Base-by-base conservation (phyloP, 2,113 vertebrate genomes). In the Pyrgilauda ruficollis region DNA sequence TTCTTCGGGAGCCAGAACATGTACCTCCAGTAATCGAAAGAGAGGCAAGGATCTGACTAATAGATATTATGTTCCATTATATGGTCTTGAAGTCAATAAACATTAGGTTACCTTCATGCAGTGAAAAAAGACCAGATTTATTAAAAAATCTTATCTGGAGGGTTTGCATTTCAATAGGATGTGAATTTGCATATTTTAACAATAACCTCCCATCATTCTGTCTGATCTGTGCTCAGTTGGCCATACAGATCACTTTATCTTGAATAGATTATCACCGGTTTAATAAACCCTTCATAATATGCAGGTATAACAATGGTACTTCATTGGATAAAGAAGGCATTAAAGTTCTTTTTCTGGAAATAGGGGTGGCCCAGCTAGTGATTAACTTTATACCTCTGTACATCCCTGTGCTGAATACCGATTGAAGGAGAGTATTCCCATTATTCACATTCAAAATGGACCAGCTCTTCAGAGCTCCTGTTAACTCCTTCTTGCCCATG, bases 111-210 rank as follows among this genome's bases (percentile, higher is more conserved):
- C 98, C 97, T 98, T 96, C 92, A 96, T 89, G 26, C 94, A 97
- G 93, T 91, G 61, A 97, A 96, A 97, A 97, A 97, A 97, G 96
- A 97, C 93, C 95, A 97, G 96, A 97, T 98, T 98, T 98, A 98
- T 98, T 98, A 97, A 98, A 98, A 98, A 98, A 98, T 98, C 98
- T 98, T 98, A 98, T 98, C 98, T 98, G 97, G 96, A 98, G 97
- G 98, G 97, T 98, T 98, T 98, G 98, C 97, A 98, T 98, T 98
- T 98, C 98, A 98, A 98, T 98, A 96, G 97, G 95, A 97, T 97
- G 96, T 96, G 97, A 98, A 98, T 98, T 98, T 98, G 97, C 98
- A 98, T 98, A 98, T 98, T 98, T 98, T 98, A 98, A 98, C 97
- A 97, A 98, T 98, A 98, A 98, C 97, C 98, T 97, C 97, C 70